Evolutionary conservation across 1,140 invertebrate species (phyloP).

Genomic region (Batillaria attramentaria): DNA sequence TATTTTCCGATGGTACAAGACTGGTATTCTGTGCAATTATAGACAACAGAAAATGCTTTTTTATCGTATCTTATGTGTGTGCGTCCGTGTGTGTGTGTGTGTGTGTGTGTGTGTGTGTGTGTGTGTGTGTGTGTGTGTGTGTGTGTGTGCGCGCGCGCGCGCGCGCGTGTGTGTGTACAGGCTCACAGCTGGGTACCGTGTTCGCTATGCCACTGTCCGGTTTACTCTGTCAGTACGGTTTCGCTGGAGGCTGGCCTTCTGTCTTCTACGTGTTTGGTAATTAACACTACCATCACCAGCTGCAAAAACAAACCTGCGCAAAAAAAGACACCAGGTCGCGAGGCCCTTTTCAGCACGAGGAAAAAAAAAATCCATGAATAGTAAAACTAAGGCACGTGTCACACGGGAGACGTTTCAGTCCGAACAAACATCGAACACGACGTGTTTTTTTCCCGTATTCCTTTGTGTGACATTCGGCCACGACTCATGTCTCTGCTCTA

Average conservation of each 20-base stretch:
- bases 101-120: background rate
- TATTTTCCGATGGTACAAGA: too few species aligned
- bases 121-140: background rate
- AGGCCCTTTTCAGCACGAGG: too few species aligned
- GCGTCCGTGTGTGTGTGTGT: background rate
- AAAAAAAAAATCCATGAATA: too few species aligned
- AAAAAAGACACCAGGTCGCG: too few species aligned
- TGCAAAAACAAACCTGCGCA: too few species aligned
- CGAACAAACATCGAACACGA: too few species aligned
- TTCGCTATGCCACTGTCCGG: conserved; percentile 69
- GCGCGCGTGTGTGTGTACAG: background rate
- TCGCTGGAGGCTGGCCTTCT: conserved; percentile 82
- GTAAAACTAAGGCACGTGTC: too few species aligned
- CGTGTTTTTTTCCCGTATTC: too few species aligned
- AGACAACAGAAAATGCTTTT: background rate
- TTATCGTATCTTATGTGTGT: background rate
- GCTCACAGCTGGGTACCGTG: conserved; percentile 51
- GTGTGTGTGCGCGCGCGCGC: background rate
- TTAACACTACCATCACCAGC: background rate
- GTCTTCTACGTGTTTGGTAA: conserved; percentile 81
- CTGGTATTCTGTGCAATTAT: too few species aligned
- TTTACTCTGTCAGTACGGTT: conserved; percentile 68
- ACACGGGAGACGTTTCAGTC: too few species aligned
- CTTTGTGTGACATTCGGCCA: too few species aligned
- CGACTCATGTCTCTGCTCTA: too few species aligned